Percentiles rank a stretch among this genome's conserved stretches.
phyloP scores from a whole-genome alignment of 2,113 vertebrate genomes.

The Sclerurus mexicanus region DNA sequence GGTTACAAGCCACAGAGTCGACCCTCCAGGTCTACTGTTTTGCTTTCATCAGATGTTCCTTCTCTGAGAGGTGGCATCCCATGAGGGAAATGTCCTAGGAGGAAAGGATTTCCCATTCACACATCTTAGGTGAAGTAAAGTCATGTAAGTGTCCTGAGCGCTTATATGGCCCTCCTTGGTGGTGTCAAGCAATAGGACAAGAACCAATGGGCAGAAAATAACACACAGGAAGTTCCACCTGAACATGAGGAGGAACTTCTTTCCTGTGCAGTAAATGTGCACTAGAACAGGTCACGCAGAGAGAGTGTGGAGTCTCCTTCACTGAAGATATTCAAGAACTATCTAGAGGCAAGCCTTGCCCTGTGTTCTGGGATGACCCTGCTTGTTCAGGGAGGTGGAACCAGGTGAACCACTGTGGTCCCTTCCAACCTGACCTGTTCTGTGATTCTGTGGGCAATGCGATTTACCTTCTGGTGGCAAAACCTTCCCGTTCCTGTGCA shows the following conservation, averaged over 20 bases:
- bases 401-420: no score
- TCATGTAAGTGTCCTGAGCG: background rate
- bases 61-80: background rate
- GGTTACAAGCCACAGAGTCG: background rate
- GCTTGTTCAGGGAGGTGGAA: background rate
- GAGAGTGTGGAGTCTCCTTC: background rate
- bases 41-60: background rate
- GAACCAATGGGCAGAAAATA: background rate
- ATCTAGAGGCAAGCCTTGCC: background rate
- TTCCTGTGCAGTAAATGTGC: background rate
- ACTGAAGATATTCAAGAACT: no score
- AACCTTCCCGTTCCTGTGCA: background rate
- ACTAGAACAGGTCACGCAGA: background rate
- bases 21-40: background rate
- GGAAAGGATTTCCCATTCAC: background rate
- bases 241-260: background rate
- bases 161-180: rapidly evolving
- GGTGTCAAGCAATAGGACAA: background rate
- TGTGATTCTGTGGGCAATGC: rapidly evolving
- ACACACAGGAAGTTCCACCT: background rate
- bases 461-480: background rate
- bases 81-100: background rate
- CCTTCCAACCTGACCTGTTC: background rate
- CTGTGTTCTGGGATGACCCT: background rate
- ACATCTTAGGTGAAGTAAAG: rapidly evolving